Evolutionary conservation across 2,113 vertebrate species (phyloP).

Genomic region (Platanista minor): DNA sequence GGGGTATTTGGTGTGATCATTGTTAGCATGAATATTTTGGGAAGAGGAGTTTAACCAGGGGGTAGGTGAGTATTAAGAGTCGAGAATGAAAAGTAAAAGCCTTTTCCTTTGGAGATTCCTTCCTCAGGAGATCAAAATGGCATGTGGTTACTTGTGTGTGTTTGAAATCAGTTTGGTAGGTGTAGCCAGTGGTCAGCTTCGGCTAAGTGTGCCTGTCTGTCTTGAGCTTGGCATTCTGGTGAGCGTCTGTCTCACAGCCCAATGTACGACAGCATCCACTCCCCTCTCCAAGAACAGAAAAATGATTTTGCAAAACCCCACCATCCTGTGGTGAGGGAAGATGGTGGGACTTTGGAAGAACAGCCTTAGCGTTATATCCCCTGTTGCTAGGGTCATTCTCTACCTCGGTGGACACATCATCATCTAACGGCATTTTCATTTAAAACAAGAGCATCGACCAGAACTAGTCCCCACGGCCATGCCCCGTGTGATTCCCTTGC

Average conservation of each 20-base stretch:
- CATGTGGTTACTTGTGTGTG: rapidly evolving
- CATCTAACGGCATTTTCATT: not conserved
- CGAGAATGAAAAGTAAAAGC: not conserved
- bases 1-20: not conserved
- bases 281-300: not conserved
- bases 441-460: not conserved
- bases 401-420: not conserved
- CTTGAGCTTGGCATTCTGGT: not conserved
- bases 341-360: not conserved
- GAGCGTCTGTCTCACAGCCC: not conserved
- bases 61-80: not conserved
- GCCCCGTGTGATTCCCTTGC: not conserved
- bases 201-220: rapidly evolving
- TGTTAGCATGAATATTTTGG: not conserved
- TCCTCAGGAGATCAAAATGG: not conserved
- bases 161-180: not conserved
- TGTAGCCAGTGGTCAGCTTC: not conserved
- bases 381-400: not conserved
- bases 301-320: not conserved
- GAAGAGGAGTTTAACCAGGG: not conserved
- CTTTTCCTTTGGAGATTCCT: not conserved
- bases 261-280: no score
- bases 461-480: not conserved
- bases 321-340: not conserved
- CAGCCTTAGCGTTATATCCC: rapidly evolving